phyloP scores from a whole-genome alignment of 2,797 vertebrate genomes.

The Muraenolepis orangiensis region DNA sequence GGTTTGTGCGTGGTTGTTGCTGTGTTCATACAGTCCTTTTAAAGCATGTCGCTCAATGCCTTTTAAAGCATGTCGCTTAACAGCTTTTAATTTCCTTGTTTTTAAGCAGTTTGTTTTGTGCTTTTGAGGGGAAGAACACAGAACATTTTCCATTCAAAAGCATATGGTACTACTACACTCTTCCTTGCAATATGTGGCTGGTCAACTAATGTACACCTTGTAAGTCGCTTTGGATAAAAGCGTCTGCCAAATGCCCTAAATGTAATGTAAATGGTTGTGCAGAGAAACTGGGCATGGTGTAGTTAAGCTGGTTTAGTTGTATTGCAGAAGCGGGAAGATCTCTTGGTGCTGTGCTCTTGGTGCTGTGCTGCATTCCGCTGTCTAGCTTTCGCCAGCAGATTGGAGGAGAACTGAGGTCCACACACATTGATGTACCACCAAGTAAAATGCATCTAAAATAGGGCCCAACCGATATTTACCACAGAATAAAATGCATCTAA shows the following conservation, averaged over 20 bases:
- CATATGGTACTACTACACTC: conserved; percentile 34
- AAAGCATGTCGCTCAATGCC: conserved; percentile 35
- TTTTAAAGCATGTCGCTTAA: conserved; percentile 30
- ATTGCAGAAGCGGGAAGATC: neutral
- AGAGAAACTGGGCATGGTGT: neutral
- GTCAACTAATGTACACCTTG: too few species aligned
- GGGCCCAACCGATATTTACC: too few species aligned
- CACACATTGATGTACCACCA: neutral
- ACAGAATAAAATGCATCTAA: too few species aligned
- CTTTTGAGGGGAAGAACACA: neutral
- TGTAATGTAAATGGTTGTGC: too few species aligned
- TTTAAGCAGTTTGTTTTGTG: conserved; percentile 18
- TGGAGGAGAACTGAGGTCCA: neutral
- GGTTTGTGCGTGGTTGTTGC: conserved; percentile 25
- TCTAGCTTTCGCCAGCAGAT: neutral
- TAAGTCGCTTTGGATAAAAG: too few species aligned
- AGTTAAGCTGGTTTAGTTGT: neutral
- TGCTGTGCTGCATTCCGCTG: neutral
- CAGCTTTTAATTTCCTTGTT: conserved; percentile 12
- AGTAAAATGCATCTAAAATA: too few species aligned
- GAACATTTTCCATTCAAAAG: conserved; percentile 14
- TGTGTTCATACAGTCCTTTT: conserved; percentile 17
- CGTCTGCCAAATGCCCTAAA: too few species aligned
- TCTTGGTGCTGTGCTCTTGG: neutral
- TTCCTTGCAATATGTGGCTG: neutral